Evolutionary conservation across 2,113 vertebrate genomes (phyloP).

Genomic region (Eubucco bourcierii): DNA sequence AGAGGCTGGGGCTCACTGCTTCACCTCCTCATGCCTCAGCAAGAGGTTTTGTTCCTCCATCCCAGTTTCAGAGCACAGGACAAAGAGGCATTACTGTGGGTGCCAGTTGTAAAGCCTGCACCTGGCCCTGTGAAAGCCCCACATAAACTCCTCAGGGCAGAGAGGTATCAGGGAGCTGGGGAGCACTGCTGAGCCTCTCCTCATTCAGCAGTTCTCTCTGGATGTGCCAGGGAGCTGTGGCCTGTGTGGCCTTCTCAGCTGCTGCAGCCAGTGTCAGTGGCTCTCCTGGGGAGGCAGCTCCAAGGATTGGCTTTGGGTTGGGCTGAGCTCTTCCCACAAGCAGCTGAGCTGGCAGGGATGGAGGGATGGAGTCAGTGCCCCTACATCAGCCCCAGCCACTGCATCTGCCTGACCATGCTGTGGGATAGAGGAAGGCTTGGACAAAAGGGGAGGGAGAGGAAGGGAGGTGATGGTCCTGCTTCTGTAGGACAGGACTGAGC

Average conservation of each 20-base stretch:
- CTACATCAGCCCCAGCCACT: too few relatives aligned
- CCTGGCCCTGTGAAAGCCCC: neutral
- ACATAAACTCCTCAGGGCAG: neutral
- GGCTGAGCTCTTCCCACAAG: neutral
- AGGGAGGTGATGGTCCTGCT: accelerated
- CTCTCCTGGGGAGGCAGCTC: neutral
- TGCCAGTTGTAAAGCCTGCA: neutral
- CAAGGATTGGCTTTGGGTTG: neutral
- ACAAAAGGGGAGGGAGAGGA: neutral
- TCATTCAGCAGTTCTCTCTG: neutral
- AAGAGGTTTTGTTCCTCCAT: neutral
- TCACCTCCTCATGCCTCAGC: neutral
- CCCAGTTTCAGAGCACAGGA: neutral
- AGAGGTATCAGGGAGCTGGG: neutral
- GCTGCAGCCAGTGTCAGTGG: accelerated
- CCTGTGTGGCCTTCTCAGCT: accelerated
- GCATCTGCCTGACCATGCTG: accelerated
- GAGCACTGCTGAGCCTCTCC: neutral
- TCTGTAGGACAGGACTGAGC: neutral
- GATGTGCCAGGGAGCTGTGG: neutral
- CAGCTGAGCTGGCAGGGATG: accelerated
- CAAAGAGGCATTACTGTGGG: neutral
- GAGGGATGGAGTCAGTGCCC: neutral
- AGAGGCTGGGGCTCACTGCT: neutral
- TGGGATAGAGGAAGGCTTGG: neutral